A percentile compares a stretch with the other conserved stretches of the same genome.
Conservation (phyloP, 2,113 vertebrate species). For the Caranx melampygus region DNA sequence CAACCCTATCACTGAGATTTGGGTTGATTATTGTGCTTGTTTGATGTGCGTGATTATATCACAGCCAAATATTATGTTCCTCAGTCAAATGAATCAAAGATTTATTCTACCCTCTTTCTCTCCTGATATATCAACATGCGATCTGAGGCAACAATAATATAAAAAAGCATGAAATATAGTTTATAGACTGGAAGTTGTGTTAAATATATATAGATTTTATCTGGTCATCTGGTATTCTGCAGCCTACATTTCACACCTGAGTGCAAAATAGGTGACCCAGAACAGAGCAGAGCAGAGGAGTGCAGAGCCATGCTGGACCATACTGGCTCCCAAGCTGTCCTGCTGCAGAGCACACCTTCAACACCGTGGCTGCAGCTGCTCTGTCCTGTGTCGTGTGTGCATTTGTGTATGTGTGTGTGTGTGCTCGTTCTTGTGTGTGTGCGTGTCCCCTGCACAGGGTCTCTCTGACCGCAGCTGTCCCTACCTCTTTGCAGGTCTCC, state of each 20-base stretch:
- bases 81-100: neutral
- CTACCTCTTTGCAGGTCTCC: constrained; percentile 78
- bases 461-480: constrained; percentile 81
- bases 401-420: constrained; percentile 51
- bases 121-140: neutral
- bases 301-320: constrained; percentile 72
- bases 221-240: constrained; percentile 74
- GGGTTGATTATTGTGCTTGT: neutral
- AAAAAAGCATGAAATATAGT: constrained; percentile 5
- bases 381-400: constrained; percentile 68
- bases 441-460: constrained; percentile 58
- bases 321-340: constrained; percentile 76
- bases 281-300: constrained; percentile 58
- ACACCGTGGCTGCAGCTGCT: constrained; percentile 78
- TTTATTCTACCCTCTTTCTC: neutral
- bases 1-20: neutral
- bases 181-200: neutral
- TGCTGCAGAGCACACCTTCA: constrained; percentile 74
- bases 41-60: neutral
- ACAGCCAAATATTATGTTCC: neutral
- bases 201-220: constrained; percentile 34
- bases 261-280: constrained; percentile 78
- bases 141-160: neutral
- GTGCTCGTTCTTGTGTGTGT: constrained; percentile 44
- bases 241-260: constrained; percentile 74